A percentile compares a stretch with the other conserved stretches of the same genome.
Evolutionary conservation across 2,888 invertebrate genomes (phyloP).

Genomic region (Hydrotaea cyrtoneurina): DNA sequence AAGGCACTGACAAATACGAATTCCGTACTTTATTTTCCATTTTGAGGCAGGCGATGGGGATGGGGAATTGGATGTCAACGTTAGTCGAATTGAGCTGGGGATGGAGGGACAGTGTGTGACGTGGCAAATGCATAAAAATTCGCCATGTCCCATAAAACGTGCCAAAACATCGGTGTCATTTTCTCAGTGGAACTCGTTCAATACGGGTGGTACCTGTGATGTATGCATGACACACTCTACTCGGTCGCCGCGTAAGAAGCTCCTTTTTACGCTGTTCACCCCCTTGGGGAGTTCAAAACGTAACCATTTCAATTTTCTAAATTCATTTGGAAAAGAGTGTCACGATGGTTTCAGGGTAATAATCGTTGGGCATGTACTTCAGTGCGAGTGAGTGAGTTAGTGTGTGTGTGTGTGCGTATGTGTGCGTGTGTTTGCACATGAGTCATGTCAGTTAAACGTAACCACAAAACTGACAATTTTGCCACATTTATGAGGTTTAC

Average conservation of each 20-base stretch:
- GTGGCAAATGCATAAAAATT: constrained; percentile 40
- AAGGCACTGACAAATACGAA: background rate
- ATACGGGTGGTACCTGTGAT: constrained; percentile 31
- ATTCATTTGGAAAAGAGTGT: constrained; percentile 51
- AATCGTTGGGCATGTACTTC: background rate
- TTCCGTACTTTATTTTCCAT: constrained; percentile 6
- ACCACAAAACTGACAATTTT: constrained; percentile 59
- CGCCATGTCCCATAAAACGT: constrained; percentile 63
- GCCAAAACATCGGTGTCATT: constrained; percentile 54
- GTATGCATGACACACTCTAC: background rate
- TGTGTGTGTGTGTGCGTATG: background rate
- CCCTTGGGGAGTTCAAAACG: constrained; percentile 48
- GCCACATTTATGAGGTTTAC: constrained; percentile 55
- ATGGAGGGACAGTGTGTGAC: background rate
- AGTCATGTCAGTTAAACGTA: constrained; percentile 56
- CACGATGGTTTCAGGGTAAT: constrained; percentile 3
- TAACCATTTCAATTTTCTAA: constrained; percentile 63
- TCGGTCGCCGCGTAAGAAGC: background rate
- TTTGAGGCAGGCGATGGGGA: background rate
- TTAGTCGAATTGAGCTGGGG: background rate
- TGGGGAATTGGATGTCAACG: background rate
- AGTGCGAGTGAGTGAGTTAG: background rate
- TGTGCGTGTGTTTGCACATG: constrained; percentile 3
- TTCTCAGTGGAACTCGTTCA: constrained; percentile 30
- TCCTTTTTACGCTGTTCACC: constrained; percentile 3